Evolutionary conservation across 2,797 vertebrate species (phyloP), one percentile per base, ranked within the genome.

Genomic region (Anomalospiza imberbis): DNA sequence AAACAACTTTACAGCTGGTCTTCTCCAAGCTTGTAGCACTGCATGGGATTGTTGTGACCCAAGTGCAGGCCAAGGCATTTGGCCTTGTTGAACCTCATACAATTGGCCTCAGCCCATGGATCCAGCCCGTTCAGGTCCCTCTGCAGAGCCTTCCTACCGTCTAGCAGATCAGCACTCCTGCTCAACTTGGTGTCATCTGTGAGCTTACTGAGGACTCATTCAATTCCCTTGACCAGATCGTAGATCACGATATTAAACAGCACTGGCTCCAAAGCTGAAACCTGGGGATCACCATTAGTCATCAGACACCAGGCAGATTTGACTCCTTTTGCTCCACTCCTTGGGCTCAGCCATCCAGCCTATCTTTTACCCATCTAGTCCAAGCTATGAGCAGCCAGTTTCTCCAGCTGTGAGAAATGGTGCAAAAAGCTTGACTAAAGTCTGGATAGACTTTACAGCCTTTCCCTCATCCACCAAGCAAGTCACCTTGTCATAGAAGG

Each of bases 161-260:
- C 28, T 15, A 38, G 32, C 8, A 38, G 11, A 34, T 15, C 26
- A 20, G 8, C 22, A 25, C 6, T 42, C 19, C 24, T 3, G 4
- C 45, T 32, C 18, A 53, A 0, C 15, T 42, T 40, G 12, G 16
- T 54, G 66, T 42, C 1, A 0, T 36, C 40, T 19, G 7, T 28
- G 47, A 67, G 25, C 20, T 73, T 61, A 12, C 19, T 45, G 29
- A 58, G 17, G n/a, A 15, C 7, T 13, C 21, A 22, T 34, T 61
- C 8, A 12, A 25, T 48, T 47, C 19, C 11, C 26, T 42, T 24
- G 13, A 48, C 19, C 22, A 42, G 26, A 29, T 78, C 22, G 32
- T 18, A 36, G 40, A 25, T 55, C 16, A 48, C 47, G 40, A 20
- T 60, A 28, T 5, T 34, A 48, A 67, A 67, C 8, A 48, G 31